Evolutionary conservation across 2,888 invertebrate species (phyloP).

Genomic region (Cosmorhoe ocellata): DNA sequence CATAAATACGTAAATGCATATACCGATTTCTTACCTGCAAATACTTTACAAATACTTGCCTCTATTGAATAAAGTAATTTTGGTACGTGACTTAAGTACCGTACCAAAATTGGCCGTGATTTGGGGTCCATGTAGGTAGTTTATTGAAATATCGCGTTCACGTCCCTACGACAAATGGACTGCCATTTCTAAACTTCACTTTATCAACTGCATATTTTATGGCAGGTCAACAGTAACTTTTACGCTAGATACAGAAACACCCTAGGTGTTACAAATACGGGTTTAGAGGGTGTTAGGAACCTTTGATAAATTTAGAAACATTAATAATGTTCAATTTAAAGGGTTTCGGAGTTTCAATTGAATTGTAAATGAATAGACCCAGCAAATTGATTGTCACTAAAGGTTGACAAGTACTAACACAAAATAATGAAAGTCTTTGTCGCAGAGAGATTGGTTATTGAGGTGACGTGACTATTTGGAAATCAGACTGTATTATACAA

Average conservation of each 20-base stretch:
- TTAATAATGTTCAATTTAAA: constrained; percentile 4
- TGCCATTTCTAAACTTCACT: constrained; percentile 40
- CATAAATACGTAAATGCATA: too few relatives aligned
- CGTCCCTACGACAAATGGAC: constrained; percentile 42
- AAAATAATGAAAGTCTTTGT: constrained; percentile 7
- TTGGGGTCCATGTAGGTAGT: too few relatives aligned
- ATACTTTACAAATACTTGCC: too few relatives aligned
- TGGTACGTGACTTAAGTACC: too few relatives aligned
- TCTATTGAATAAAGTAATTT: too few relatives aligned
- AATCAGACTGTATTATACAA: background rate
- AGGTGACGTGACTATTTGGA: background rate
- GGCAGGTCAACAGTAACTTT: constrained; percentile 47
- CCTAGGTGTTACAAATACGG: constrained; percentile 32
- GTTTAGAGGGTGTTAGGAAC: constrained; percentile 21
- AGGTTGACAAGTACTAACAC: constrained; percentile 2
- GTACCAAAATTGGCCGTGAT: too few relatives aligned
- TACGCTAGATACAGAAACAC: constrained; percentile 41
- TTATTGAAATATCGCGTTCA: too few relatives aligned
- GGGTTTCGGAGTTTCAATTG: constrained; percentile 10
- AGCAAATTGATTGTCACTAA: constrained; percentile 4
- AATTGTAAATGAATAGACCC: constrained; percentile 8
- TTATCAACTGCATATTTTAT: constrained; percentile 50
- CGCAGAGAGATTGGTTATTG: background rate
- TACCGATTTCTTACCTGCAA: too few relatives aligned
- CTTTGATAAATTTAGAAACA: background rate